These are phyloP conservation scores for Parapsyche elsis DNA, from an alignment of 1,140 invertebrate species.

Conservation along the genomic window DNA sequence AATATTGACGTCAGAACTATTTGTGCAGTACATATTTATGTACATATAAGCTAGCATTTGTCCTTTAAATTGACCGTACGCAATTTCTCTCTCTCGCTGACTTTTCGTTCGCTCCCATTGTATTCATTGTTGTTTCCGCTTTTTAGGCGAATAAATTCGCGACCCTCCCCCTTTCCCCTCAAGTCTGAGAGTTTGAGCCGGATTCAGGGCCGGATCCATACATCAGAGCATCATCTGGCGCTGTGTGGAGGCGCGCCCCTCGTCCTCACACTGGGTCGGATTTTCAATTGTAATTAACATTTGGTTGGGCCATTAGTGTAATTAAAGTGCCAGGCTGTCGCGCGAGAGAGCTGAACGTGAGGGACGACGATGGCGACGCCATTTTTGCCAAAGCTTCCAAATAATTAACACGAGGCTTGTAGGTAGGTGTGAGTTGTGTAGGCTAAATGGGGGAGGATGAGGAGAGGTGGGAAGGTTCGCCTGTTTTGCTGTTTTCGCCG, in stretches of 20 bases:
- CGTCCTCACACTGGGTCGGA: constrained; percentile 57
- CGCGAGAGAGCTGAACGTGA: neutral
- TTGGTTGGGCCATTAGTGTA: constrained; percentile 78
- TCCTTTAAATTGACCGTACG: neutral
- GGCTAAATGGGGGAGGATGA: neutral
- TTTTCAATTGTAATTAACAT: constrained; percentile 80
- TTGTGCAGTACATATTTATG: too few relatives aligned
- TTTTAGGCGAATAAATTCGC: constrained; percentile 1
- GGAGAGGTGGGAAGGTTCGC: neutral
- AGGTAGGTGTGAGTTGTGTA: neutral
- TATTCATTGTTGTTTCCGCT: constrained; percentile 3
- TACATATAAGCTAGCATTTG: too few relatives aligned
- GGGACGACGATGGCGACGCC: constrained; percentile 7
- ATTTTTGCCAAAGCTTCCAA: constrained; percentile 34
- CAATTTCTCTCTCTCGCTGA: neutral
- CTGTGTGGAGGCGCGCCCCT: constrained; percentile 52
- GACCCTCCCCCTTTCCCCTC: neutral
- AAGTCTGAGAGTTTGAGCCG: neutral
- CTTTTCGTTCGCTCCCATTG: neutral
- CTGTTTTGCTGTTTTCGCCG: constrained; percentile 50
- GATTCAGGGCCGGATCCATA: constrained; percentile 27
- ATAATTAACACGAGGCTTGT: constrained; percentile 29
- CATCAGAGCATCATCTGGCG: constrained; percentile 60
- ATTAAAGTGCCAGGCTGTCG: constrained; percentile 72
- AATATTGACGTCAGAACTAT: neutral